Evolutionary conservation across 2,113 vertebrate genomes (phyloP), one percentile per base, ranked within the genome.

Genomic region (Morone chrysops): DNA sequence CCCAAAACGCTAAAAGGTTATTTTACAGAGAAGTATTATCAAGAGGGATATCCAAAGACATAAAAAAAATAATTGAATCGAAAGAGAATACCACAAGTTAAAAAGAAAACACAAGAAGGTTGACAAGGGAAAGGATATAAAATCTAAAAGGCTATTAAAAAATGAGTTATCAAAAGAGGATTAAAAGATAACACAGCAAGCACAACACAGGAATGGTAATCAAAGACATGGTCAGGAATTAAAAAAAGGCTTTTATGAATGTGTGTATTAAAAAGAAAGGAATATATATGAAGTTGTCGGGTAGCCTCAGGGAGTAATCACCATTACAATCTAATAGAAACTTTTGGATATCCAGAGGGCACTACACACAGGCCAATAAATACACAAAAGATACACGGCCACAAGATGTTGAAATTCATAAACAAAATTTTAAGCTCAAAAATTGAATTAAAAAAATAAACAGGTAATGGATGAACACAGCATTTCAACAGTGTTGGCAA

Each of bases 81-180:
- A 60, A 68, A 20, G 17, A 60, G 81, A 65, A 81, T 25, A 59
- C 20, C 5, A 71, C 36, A 53, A 62, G 47, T 66, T 56, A 20
- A 71, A 41, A 70, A 47, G 48, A 57, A 60, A 77, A 2, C 31
- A 68, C n/a, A 61, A 22, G 50, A 20, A 38, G 9, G 51, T 45
- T 72, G 18, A 69, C 38, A 65, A 43, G 16, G 51, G 31, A 66
- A 71, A 60, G 6, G 9, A 51, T 60, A 57, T 78, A 51, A 53
- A 78, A 74, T 78, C 4, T 51, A 36, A 62, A 70, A 68, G 45
- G 51, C 66, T 51, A 57, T 79, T 66, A 56, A 78, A 61, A 78
- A 45, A 8, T 63, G n/a, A 68, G 50, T n/a, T 60, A 78, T 81
- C 47, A 54, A 41, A 56, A 75, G 48, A 17, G 41, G 59, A 80